Conservation (phyloP, 1,140 invertebrate species). For the Hydropsyche tenuis region DNA sequence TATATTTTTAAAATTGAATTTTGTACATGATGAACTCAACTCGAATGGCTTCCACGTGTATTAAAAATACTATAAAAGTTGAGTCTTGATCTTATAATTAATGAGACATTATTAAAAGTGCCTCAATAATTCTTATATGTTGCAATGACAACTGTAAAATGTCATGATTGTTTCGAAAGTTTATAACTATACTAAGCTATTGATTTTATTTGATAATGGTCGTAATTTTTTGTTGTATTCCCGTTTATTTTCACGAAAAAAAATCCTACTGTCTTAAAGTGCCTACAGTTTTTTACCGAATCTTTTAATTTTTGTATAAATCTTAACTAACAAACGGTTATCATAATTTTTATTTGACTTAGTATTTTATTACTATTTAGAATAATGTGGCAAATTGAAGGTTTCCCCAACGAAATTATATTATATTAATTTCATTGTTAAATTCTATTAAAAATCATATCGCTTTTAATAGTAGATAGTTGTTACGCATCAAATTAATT, state of each 20-base stretch:
- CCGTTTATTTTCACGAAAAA: neutral
- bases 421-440: constrained; percentile 23
- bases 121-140: constrained; percentile 30
- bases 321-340: neutral
- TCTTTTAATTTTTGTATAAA: neutral
- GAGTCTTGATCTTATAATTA: constrained; percentile 14
- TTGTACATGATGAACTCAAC: neutral
- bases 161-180: neutral
- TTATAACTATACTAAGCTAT: neutral
- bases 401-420: constrained; percentile 49
- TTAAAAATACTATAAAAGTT: constrained; percentile 19
- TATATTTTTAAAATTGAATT: too few species aligned
- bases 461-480: constrained; percentile 31
- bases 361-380: constrained; percentile 18
- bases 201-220: neutral
- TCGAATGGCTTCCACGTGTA: constrained; percentile 37
- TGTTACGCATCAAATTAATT: constrained; percentile 18
- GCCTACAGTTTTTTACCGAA: constrained; percentile 35
- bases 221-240: neutral
- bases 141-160: neutral
- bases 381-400: constrained; percentile 33
- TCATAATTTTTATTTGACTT: too few species aligned
- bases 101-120: constrained; percentile 38
- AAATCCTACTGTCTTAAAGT: constrained; percentile 39
- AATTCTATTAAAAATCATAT: constrained; percentile 33